phyloP scores from a whole-genome alignment of 2,113 vertebrate species.

The Ictalurus furcatus region DNA sequence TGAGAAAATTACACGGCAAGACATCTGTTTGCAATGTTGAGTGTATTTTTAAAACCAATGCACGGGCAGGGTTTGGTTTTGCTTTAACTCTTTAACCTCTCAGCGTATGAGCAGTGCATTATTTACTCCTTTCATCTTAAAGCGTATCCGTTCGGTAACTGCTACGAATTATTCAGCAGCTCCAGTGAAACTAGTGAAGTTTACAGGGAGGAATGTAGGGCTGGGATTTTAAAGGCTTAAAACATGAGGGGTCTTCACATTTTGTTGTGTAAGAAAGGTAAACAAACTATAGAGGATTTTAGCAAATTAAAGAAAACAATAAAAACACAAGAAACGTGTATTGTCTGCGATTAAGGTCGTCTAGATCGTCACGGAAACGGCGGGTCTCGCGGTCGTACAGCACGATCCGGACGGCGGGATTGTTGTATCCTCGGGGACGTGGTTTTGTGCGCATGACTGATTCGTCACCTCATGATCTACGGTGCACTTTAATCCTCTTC shows the following conservation, averaged over 20 bases:
- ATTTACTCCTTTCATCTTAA: not conserved
- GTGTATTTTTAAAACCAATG: slow-evolving; percentile 73
- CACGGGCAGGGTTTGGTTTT: slow-evolving; percentile 45
- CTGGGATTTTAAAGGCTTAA: not conserved
- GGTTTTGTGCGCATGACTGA: not conserved
- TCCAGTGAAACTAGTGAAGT: not conserved
- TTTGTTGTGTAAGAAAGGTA: not conserved
- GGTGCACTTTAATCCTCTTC: not conserved
- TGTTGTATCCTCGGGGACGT: not conserved
- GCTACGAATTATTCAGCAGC: not conserved
- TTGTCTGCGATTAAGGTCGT: not conserved
- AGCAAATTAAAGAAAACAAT: not conserved
- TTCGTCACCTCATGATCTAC: not conserved
- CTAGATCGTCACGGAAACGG: not conserved
- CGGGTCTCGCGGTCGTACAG: too few relatives aligned
- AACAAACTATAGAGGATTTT: not conserved
- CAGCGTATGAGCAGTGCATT: not conserved
- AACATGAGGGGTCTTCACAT: not conserved
- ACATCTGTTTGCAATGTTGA: slow-evolving; percentile 78
- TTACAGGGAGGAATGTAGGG: not conserved
- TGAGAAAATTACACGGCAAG: slow-evolving; percentile 74
- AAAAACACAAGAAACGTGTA: not conserved
- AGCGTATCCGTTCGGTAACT: not conserved
- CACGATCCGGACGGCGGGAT: not conserved
- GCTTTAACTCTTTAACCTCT: not conserved